Base-by-base conservation (phyloP, 2,888 invertebrate species). In the Eulithis prunata region DNA sequence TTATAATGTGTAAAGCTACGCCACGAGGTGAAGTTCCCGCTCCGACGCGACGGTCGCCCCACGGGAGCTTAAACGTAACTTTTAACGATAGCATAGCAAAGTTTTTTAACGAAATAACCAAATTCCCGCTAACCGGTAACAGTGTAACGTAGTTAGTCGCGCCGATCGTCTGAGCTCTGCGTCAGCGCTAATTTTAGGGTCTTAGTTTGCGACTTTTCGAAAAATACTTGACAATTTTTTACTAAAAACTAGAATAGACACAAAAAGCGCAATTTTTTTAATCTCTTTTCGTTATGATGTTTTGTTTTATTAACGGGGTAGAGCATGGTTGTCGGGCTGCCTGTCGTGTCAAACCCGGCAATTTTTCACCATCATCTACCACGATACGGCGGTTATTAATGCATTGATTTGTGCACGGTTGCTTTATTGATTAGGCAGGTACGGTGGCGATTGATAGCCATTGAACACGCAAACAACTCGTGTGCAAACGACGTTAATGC, bases 21-120 rank as follows among this genome's bases (percentile, higher is more conserved):
- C n/a, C 32, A 36, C 8, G 57, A 61, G 51, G 72, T 67, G 70
- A 64, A 72, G 73, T 68, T 71, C 53, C 54, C 62, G 41, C 55
- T 66, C 64, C 72, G 66, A 57, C 62, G 63, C 72, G 66, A 57
- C 62, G 63, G 76, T 79, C 77, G 77, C 80, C 82, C 87, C 88
- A 78, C 82, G 81, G 86, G 89, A 86, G 88, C 85, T 86, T 86
- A 87, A 86, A 83, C 84, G 76, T 81, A 93, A 91, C 90, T 92
- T 93, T 91, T 90, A 90, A 91, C 91, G 90, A 91, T 90, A 90
- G 85, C 86, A 78, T 74, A 73, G 78, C 80, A 78, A 80, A 92
- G 89, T 91, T 92, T 91, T 91, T 91, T 90, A 91, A 91, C 88
- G 89, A 87, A 90, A 91, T 93, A 90, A 91, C 87, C 82, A 83